phyloP scores from a whole-genome alignment of 2,113 vertebrate species.

The Anguilla rostrata region DNA sequence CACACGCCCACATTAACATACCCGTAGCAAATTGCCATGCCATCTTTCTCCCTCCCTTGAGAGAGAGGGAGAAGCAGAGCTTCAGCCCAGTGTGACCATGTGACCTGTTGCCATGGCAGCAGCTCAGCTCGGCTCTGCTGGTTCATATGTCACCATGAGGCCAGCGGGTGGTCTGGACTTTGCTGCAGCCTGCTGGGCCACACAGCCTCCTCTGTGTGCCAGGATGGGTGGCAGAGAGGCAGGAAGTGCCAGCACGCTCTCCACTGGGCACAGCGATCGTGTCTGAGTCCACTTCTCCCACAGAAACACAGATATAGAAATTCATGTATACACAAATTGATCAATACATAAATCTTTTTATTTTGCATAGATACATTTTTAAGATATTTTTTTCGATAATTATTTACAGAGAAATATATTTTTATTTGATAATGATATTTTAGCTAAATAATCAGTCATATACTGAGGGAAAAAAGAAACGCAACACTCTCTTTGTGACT shows the following conservation, averaged over 20 bases:
- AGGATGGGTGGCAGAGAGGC: not conserved
- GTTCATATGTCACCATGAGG: not conserved
- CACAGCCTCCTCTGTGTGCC: not conserved
- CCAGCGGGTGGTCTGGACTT: not conserved
- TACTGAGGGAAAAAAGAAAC: too few relatives aligned
- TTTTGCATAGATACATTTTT: too few relatives aligned
- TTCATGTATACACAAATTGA: not conserved
- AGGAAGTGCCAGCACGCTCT: not conserved
- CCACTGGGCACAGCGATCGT: not conserved
- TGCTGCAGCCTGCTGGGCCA: not conserved
- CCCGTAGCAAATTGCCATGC: not conserved
- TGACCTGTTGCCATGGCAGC: slow-evolving; percentile 26
- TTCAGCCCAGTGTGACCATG: not conserved
- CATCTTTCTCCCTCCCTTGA: not conserved
- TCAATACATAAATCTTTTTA: not conserved
- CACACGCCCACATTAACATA: slow-evolving; percentile 19
- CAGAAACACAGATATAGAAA: not conserved
- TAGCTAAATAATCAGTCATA: too few relatives aligned
- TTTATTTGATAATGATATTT: too few relatives aligned
- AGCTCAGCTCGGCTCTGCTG: slow-evolving; percentile 1
- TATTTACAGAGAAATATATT: too few relatives aligned
- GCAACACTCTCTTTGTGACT: too few relatives aligned
- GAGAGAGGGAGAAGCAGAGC: slow-evolving; percentile 5
- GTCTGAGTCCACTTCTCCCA: not conserved
- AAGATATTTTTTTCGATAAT: too few relatives aligned